Conservation (phyloP, 2,888 invertebrate genomes). For the Cryptocheilus praepositus region DNA sequence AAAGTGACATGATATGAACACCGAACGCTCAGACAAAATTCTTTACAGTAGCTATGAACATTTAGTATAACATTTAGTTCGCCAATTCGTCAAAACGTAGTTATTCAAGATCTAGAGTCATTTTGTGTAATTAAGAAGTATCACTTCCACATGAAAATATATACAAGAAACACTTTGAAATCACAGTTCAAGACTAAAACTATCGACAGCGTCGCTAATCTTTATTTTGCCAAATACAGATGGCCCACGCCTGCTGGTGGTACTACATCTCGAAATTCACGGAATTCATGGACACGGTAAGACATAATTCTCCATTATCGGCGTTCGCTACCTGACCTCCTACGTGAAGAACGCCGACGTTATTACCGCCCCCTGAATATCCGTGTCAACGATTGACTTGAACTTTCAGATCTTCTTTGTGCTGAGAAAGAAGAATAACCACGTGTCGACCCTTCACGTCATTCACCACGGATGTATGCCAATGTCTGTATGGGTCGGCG, state of each 20-base stretch:
- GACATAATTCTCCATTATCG: constrained; percentile 58
- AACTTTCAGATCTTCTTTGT: constrained; percentile 92
- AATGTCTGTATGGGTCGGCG: constrained; percentile 97
- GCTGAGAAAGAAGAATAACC: constrained; percentile 93
- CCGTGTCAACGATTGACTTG: neutral
- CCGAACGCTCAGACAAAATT: too few species aligned
- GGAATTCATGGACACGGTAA: constrained; percentile 96
- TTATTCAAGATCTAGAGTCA: neutral
- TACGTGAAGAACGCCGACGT: neutral
- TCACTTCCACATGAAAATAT: neutral
- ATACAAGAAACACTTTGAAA: neutral
- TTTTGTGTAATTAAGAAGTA: neutral
- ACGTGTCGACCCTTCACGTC: constrained; percentile 94
- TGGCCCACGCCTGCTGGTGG: constrained; percentile 96
- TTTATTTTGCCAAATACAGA: constrained; percentile 78
- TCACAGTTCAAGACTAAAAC: neutral
- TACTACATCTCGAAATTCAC: constrained; percentile 97
- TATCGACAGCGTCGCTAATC: constrained; percentile 21
- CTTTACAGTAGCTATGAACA: too few species aligned
- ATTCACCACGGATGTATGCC: constrained; percentile 99
- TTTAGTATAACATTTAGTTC: too few species aligned
- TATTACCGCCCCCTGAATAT: neutral
- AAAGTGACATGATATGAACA: neutral
- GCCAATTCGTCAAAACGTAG: too few species aligned
- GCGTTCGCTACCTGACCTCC: neutral